Conservation (phyloP, 2,113 vertebrate genomes). For the Indicator indicator region DNA sequence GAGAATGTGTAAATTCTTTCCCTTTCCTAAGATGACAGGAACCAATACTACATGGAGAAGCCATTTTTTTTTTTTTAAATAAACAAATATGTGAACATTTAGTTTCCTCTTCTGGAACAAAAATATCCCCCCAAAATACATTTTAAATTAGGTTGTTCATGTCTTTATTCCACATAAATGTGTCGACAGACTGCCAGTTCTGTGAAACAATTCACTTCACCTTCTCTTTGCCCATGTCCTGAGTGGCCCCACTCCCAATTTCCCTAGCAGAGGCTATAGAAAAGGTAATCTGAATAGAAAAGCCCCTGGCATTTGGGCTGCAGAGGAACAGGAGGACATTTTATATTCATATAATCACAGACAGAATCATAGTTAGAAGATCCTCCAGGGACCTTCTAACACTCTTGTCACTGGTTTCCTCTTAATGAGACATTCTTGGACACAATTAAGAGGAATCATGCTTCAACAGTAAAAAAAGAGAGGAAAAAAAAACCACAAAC, state of each 20-base stretch:
- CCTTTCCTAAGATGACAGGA: not conserved
- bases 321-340: not conserved
- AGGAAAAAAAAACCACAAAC: too few species aligned
- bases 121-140: not conserved
- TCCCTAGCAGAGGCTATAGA: not conserved
- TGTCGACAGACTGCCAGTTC: not conserved
- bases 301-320: not conserved
- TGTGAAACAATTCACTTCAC: not conserved
- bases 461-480: too few species aligned
- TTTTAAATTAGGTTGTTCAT: not conserved
- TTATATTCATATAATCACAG: too few species aligned
- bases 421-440: too few species aligned
- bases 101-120: not conserved
- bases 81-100: not conserved
- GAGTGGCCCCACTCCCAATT: not conserved
- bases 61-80: not conserved
- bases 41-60: not conserved
- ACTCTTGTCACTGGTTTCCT: not conserved
- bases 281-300: not conserved
- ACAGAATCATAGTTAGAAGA: not conserved
- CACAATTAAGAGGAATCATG: too few species aligned
- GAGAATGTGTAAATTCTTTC: not conserved
- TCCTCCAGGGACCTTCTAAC: not conserved
- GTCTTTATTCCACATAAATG: not conserved
- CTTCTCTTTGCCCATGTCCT: not conserved